phyloP scores from a whole-genome alignment of 2,113 vertebrate genomes.

The Mohoua ochrocephala region DNA sequence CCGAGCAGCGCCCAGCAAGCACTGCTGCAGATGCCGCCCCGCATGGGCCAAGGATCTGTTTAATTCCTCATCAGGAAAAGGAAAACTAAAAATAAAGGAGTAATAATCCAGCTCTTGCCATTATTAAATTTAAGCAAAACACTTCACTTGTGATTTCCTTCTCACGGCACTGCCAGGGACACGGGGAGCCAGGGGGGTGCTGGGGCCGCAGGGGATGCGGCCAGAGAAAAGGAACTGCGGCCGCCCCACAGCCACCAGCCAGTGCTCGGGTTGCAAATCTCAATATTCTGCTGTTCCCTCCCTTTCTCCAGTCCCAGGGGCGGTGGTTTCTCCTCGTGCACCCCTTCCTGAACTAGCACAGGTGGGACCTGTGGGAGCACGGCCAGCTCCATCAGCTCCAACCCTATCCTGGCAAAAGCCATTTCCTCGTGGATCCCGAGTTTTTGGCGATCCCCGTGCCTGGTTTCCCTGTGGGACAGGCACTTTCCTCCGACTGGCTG shows the following conservation, averaged over 20 bases:
- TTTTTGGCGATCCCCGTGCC: not conserved
- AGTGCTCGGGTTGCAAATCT: not conserved
- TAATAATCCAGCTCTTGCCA: slow-evolving; percentile 18
- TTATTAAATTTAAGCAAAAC: not conserved
- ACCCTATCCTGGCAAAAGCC: not conserved
- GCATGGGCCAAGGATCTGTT: not conserved
- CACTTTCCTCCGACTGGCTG: not conserved
- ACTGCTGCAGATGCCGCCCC: rapidly evolving
- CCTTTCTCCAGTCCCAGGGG: not conserved
- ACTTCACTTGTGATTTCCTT: not conserved
- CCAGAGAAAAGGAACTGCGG: not conserved
- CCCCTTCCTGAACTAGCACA: not conserved
- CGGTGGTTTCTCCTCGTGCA: not conserved
- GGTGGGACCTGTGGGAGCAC: not conserved
- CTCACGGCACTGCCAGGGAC: not conserved
- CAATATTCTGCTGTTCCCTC: not conserved
- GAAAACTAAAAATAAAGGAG: not conserved
- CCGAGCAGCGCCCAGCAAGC: rapidly evolving
- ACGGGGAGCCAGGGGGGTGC: rapidly evolving
- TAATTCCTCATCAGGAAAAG: not conserved
- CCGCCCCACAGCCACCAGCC: not conserved
- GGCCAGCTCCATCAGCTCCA: not conserved
- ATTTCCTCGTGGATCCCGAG: rapidly evolving
- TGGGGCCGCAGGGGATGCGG: rapidly evolving
- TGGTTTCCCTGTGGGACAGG: not conserved